Evolutionary conservation across 2,888 invertebrate species (phyloP), one percentile per base, ranked within the genome.

Genomic region (Stratiomys singularior): DNA sequence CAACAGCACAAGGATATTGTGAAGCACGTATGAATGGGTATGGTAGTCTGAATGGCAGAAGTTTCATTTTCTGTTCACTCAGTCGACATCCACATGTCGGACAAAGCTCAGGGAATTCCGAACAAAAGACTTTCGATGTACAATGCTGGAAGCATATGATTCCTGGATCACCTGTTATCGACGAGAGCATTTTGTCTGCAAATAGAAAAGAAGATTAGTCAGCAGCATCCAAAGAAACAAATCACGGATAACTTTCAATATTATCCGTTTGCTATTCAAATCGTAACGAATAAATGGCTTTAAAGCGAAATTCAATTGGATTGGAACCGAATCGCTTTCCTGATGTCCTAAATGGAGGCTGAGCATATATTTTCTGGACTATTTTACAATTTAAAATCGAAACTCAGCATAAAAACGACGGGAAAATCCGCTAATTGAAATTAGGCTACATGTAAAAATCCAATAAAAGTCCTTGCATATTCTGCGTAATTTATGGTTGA

Each of bases 121-220:
- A 93, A 85, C 95, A 96, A 88, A 96, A 95, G 82, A 96, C 91
- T 88, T 93, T 92, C 81, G 92, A 90, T 78, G 90, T 91, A 87
- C 96, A 96, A 88, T 97, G 97, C 89, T 95, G 94, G 88, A 96
- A 95, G 89, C 96, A 96, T 86, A 96, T 90, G 85, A 96, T 93
- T 83, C 94, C 93, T 83, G 93, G 93, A 89, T 94, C 93, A 90
- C 85, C 85, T 83, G 85, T 85, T 52, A 71, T 78, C 23, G 77
- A 82, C 79, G 84, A 83, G 81, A 83, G 81, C 83, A 84, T 84
- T 47, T 69, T 46, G 18, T 64, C 64, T 64, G 64, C 7, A 64
- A 64, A 13, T 25, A 60, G 25, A 13, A 69, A 79, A 78, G 1
- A 15, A 27, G 28, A 63, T 37, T 37, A 5, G 9, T 5, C 9